A percentile compares a stretch with the other conserved stretches of the same genome.
These are phyloP conservation scores for Ophion slaviceki DNA, from an alignment of 2,888 invertebrate genomes.

Conservation along the genomic window DNA sequence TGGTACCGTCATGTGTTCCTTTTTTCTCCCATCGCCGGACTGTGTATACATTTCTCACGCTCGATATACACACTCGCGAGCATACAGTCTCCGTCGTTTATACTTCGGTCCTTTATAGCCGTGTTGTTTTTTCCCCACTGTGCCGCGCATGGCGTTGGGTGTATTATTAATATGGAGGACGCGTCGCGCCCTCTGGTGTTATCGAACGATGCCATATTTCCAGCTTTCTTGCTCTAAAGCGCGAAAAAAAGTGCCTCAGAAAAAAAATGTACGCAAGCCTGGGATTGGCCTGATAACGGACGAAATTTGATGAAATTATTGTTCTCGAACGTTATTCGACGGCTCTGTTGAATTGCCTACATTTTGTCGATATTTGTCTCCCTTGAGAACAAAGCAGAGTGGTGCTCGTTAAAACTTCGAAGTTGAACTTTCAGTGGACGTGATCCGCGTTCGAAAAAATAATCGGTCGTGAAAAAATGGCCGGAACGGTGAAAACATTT, in stretches of 20 bases:
- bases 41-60: background rate
- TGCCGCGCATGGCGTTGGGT: background rate
- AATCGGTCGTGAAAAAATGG: too few relatives aligned
- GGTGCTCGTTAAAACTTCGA: too few relatives aligned
- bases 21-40: background rate
- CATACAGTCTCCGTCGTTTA: slow-evolving; percentile 1
- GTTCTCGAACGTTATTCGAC: too few relatives aligned
- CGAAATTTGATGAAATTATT: too few relatives aligned
- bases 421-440: too few relatives aligned
- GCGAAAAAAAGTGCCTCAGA: background rate
- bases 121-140: background rate
- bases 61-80: slow-evolving; percentile 15
- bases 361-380: too few relatives aligned
- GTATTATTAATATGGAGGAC: slow-evolving; percentile 15
- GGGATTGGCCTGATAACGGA: too few relatives aligned
- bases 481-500: too few relatives aligned
- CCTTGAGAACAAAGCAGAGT: too few relatives aligned
- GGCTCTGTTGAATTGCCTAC: too few relatives aligned
- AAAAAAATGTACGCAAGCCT: too few relatives aligned
- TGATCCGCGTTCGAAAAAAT: too few relatives aligned
- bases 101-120: slow-evolving; percentile 1
- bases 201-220: slow-evolving; percentile 24
- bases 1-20: slow-evolving; percentile 14
- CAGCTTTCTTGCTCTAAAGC: background rate
- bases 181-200: slow-evolving; percentile 1